Conservation (phyloP, 2,888 invertebrate genomes). For the Plebejus melissa region DNA sequence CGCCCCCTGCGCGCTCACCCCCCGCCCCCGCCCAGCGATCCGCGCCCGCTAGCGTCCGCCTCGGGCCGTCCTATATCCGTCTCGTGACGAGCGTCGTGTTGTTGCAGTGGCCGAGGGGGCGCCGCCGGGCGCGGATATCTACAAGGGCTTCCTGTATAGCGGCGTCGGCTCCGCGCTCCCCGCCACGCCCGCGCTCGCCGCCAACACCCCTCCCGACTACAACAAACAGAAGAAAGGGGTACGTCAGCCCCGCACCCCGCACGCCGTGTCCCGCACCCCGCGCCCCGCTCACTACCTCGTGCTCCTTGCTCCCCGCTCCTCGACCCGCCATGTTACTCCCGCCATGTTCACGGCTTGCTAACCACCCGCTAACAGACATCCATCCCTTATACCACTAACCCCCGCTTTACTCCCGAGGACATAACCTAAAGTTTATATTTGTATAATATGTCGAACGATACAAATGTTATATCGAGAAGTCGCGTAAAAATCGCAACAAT, state of each 20-base stretch:
- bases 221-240: conserved; percentile 78
- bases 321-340: conserved; percentile 17
- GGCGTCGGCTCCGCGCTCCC: conserved; percentile 64
- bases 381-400: conserved; percentile 20
- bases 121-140: conserved; percentile 91
- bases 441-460: not conserved
- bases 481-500: not conserved
- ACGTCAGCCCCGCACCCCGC: conserved; percentile 50
- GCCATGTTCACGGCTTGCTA: conserved; percentile 18
- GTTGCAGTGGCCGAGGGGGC: conserved; percentile 91
- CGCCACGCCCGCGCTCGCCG: conserved; percentile 51
- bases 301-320: not conserved
- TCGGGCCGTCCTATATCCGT: conserved; percentile 39
- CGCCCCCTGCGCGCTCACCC: conserved; percentile 39
- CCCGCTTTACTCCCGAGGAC: conserved; percentile 11
- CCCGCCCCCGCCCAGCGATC: conserved; percentile 48
- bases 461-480: not conserved
- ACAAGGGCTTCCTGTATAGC: conserved; percentile 91
- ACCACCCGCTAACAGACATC: conserved; percentile 32
- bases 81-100: conserved; percentile 54
- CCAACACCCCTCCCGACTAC: conserved; percentile 58
- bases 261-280: conserved; percentile 34
- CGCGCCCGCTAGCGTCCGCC: conserved; percentile 64
- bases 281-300: conserved; percentile 14
- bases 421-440: not conserved